Conservation (phyloP, 2,888 invertebrate species). For the Tinea pellionella region DNA sequence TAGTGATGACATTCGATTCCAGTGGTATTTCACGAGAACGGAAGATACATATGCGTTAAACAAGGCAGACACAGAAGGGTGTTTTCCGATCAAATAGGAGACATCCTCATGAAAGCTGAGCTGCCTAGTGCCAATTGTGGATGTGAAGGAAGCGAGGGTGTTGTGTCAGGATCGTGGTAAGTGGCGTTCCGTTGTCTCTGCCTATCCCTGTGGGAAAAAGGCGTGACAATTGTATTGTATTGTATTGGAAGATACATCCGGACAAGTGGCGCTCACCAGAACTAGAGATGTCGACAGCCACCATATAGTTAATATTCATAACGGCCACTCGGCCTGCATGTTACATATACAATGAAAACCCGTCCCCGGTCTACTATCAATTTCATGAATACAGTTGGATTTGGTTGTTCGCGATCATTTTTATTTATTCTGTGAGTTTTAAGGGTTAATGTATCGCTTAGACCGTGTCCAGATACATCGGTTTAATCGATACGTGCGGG, state of each 20-base stretch:
- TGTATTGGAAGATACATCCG: slow-evolving; percentile 81
- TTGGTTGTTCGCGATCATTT: slow-evolving; percentile 73
- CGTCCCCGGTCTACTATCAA: slow-evolving; percentile 73
- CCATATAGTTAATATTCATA: slow-evolving; percentile 65
- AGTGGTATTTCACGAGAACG: slow-evolving; percentile 84
- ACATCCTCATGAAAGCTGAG: no score
- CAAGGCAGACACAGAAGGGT: no score
- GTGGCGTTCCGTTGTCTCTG: no score
- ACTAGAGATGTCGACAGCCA: slow-evolving; percentile 74
- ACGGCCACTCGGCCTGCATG: slow-evolving; percentile 71
- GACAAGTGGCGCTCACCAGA: slow-evolving; percentile 75
- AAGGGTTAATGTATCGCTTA: background rate
- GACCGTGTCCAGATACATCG: background rate
- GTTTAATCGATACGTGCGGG: background rate
- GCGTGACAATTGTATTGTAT: no score
- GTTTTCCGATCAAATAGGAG: no score
- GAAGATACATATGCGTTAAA: no score
- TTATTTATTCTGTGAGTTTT: slow-evolving; percentile 69
- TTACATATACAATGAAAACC: slow-evolving; percentile 76
- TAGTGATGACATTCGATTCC: no score
- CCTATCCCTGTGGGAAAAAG: no score
- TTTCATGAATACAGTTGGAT: slow-evolving; percentile 72
- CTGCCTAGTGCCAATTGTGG: no score
- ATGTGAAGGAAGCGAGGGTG: no score
- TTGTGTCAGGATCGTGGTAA: no score